These are phyloP conservation scores for Drosophila setosimentum DNA, from an alignment of 2,888 invertebrate species.

Conservation along the genomic window DNA sequence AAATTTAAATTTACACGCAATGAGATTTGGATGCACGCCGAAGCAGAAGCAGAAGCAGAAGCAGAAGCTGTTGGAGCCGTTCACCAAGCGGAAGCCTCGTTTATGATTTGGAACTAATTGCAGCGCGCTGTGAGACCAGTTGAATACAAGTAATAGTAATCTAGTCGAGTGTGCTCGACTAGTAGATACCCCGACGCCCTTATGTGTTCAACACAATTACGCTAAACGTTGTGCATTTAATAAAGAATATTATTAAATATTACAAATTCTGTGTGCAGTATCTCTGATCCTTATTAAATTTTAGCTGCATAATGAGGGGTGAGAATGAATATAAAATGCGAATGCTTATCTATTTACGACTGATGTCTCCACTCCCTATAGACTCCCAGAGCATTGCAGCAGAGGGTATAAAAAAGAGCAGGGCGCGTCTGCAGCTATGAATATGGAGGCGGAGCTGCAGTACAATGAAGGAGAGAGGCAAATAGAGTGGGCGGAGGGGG, in stretches of 20 bases:
- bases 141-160: slow-evolving; percentile 15
- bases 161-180: not conserved
- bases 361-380: not conserved
- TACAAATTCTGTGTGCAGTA: not conserved
- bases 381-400: not conserved
- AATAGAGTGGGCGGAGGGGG: not conserved
- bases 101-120: slow-evolving; percentile 81
- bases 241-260: not conserved
- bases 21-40: slow-evolving; percentile 2
- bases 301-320: rapidly evolving
- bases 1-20: slow-evolving; percentile 77
- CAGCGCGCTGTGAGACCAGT: slow-evolving; percentile 61
- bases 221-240: not conserved
- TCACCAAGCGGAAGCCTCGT: slow-evolving; percentile 69
- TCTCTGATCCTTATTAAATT: not conserved
- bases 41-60: not conserved
- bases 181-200: not conserved
- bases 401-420: slow-evolving; percentile 16
- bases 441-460: not conserved
- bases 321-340: not conserved
- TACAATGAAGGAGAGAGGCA: not conserved
- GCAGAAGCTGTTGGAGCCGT: slow-evolving; percentile 22
- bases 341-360: not conserved
- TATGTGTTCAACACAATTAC: not conserved
- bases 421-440: slow-evolving; percentile 11